phyloP scores from a whole-genome alignment of 2,797 vertebrate genomes.

The Petrocephalus schoutedeni region DNA sequence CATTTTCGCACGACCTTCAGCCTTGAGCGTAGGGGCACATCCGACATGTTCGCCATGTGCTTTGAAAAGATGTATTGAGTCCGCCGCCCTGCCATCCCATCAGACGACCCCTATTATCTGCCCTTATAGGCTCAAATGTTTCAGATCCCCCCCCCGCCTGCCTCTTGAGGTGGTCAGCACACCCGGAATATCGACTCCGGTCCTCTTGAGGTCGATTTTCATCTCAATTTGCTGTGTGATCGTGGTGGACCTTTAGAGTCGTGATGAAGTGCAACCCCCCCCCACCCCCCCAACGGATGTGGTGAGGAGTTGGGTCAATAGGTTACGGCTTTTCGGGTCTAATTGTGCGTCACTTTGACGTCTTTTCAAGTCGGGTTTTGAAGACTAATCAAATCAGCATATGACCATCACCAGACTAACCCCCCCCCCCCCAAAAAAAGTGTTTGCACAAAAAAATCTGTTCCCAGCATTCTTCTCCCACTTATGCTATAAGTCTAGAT shows the following conservation, averaged over 20 bases:
- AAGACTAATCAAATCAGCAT: conserved; percentile 63
- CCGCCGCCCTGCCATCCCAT: neutral
- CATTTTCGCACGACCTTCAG: neutral
- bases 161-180: conserved; percentile 29
- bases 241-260: conserved; percentile 54
- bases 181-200: conserved; percentile 37
- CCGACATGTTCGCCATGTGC: neutral
- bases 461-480: conserved; percentile 53
- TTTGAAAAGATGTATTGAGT: neutral
- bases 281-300: conserved; percentile 30
- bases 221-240: conserved; percentile 58
- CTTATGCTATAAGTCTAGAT: conserved; percentile 45
- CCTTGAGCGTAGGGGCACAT: neutral
- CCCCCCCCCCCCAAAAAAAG: neutral
- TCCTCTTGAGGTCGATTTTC: conserved; percentile 47
- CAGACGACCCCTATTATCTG: conserved; percentile 7
- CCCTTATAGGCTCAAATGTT: neutral
- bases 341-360: conserved; percentile 51
- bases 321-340: conserved; percentile 54
- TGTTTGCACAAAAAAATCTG: conserved; percentile 55
- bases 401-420: conserved; percentile 49
- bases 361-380: conserved; percentile 57
- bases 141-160: conserved; percentile 21
- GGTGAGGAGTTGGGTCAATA: conserved; percentile 47
- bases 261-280: conserved; percentile 43